Percentiles rank a stretch among this genome's conserved stretches.
These are phyloP conservation scores for Megaleporinus macrocephalus DNA, from an alignment of 2,113 vertebrate species.

Conservation along the genomic window DNA sequence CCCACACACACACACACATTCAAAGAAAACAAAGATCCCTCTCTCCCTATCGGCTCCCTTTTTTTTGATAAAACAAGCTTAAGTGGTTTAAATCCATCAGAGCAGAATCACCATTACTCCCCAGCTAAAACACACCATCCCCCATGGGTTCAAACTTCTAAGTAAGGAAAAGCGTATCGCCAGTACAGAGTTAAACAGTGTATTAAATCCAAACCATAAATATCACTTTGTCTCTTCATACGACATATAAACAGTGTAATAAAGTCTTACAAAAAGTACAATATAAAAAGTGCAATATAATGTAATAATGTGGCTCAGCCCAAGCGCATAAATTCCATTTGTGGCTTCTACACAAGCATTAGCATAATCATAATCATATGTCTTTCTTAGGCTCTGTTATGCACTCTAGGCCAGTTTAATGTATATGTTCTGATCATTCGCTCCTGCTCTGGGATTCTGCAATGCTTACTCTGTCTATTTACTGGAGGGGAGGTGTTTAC, in stretches of 20 bases:
- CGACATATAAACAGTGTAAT: too few relatives aligned
- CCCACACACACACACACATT: neutral
- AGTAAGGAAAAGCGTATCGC: neutral
- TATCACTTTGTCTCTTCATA: neutral
- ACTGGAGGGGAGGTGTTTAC: too few relatives aligned
- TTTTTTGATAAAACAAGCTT: conserved; percentile 11
- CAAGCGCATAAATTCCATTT: too few relatives aligned
- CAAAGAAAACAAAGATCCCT: neutral
- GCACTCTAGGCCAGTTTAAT: too few relatives aligned
- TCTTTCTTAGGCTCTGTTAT: neutral
- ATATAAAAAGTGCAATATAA: too few relatives aligned
- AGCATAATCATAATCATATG: neutral
- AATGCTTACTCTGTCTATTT: too few relatives aligned
- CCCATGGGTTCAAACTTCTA: neutral
- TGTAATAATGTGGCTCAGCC: too few relatives aligned
- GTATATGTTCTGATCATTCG: too few relatives aligned
- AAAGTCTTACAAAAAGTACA: too few relatives aligned
- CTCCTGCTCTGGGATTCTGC: too few relatives aligned
- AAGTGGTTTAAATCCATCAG: conserved; percentile 27
- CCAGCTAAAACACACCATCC: neutral
- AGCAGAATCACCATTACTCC: neutral
- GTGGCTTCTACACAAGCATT: neutral
- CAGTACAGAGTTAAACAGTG: neutral
- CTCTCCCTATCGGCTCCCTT: conserved; percentile 6
- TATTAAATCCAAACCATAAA: neutral